Percentiles rank a stretch among this genome's conserved stretches.
Evolutionary conservation across 2,888 invertebrate genomes (phyloP).

Genomic region (Nudaria mundana): DNA sequence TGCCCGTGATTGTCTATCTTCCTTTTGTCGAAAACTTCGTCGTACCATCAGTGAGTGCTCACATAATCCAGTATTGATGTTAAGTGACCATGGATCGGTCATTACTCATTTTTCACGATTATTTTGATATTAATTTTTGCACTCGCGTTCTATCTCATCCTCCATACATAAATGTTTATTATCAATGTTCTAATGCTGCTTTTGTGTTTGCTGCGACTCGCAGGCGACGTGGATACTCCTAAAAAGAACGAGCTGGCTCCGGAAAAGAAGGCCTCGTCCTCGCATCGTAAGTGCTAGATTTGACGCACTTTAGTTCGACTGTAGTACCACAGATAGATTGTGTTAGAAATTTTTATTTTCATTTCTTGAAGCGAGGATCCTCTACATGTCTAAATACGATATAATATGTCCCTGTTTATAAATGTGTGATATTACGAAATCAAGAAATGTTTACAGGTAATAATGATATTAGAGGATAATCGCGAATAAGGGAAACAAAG

Average conservation of each 20-base stretch:
- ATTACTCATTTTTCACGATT: slow-evolving; percentile 11
- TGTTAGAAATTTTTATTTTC: slow-evolving; percentile 23
- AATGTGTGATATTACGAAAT: slow-evolving; percentile 5
- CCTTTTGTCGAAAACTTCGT: slow-evolving; percentile 76
- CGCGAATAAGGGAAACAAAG: slow-evolving; percentile 28
- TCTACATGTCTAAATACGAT: slow-evolving; percentile 20
- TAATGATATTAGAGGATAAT: slow-evolving; percentile 31
- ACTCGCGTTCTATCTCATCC: slow-evolving; percentile 27
- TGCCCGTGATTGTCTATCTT: slow-evolving; percentile 68
- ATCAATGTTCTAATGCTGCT: slow-evolving; percentile 77
- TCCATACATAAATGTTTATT: slow-evolving; percentile 41
- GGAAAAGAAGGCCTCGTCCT: slow-evolving; percentile 73
- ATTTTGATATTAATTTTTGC: slow-evolving; percentile 14
- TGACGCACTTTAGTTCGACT: slow-evolving; percentile 53
- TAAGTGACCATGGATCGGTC: slow-evolving; percentile 11
- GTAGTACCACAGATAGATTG: slow-evolving; percentile 30
- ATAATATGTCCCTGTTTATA: not conserved
- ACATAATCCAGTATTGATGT: slow-evolving; percentile 15
- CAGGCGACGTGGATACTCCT: slow-evolving; percentile 79
- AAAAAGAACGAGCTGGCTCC: slow-evolving; percentile 76
- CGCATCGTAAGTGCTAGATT: slow-evolving; percentile 79
- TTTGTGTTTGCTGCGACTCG: slow-evolving; percentile 73
- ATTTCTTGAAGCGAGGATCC: slow-evolving; percentile 37
- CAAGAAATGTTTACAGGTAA: not conserved
- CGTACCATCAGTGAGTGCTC: slow-evolving; percentile 76